A percentile compares a stretch with the other conserved stretches of the same genome.
These are phyloP conservation scores for Cottus gobio DNA, from an alignment of 2,113 vertebrate species.

Conservation along the genomic window DNA sequence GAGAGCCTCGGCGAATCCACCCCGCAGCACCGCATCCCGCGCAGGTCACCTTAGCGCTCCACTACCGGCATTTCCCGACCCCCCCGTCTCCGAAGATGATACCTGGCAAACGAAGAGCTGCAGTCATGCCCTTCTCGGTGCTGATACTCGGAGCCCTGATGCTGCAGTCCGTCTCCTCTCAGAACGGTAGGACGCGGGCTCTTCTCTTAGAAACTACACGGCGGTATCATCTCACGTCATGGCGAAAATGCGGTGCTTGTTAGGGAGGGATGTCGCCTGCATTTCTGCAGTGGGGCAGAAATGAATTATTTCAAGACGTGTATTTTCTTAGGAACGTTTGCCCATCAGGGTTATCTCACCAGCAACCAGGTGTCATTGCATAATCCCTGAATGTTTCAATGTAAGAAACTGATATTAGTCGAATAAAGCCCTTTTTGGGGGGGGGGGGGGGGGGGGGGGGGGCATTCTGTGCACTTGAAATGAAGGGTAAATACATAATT, in stretches of 20 bases:
- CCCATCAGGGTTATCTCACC: conserved; percentile 1
- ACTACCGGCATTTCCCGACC: conserved; percentile 54
- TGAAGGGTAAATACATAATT: conserved; percentile 52
- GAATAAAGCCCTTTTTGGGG: not conserved
- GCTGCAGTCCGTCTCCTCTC: conserved; percentile 80
- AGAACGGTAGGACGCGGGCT: conserved; percentile 78
- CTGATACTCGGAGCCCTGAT: conserved; percentile 75
- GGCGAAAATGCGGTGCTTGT: conserved; percentile 27
- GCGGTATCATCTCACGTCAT: not conserved
- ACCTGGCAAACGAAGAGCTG: conserved; percentile 68
- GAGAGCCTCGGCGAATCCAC: conserved; percentile 24
- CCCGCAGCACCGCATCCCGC: conserved; percentile 24
- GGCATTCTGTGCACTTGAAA: conserved; percentile 4
- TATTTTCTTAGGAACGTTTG: not conserved
- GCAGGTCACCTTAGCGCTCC: conserved; percentile 56
- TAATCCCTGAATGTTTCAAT: conserved; percentile 13
- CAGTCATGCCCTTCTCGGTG: conserved; percentile 72
- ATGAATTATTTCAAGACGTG: not conserved
- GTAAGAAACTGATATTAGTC: not conserved
- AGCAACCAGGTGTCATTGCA: conserved; percentile 10
- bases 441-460: too few species aligned
- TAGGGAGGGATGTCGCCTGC: conserved; percentile 6
- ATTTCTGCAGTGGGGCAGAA: not conserved
- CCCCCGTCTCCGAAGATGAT: conserved; percentile 64
- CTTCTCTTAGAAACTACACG: not conserved